Evolutionary conservation across 2,888 invertebrate species (phyloP).

Genomic region (Rhimphoctona megacephalus): DNA sequence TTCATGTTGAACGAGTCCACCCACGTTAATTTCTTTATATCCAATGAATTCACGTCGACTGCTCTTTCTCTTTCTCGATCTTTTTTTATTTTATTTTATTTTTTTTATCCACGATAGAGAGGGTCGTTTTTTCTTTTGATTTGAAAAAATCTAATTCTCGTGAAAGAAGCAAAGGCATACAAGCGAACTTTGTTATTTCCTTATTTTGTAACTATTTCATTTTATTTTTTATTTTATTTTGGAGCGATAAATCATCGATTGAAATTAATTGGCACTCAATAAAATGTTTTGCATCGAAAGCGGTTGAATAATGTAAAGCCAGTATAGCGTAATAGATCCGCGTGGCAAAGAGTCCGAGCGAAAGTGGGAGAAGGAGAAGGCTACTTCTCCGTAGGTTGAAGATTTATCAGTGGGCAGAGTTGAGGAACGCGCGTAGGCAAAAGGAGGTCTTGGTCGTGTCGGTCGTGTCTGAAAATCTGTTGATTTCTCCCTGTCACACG

Average conservation of each 20-base stretch:
- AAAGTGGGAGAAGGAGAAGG: conserved; percentile 33
- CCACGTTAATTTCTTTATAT: conserved; percentile 67
- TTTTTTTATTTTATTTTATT: conserved; percentile 25
- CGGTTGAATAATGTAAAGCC: conserved; percentile 56
- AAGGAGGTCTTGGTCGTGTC: conserved; percentile 76
- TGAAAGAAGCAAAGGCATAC: conserved; percentile 23
- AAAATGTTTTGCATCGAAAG: conserved; percentile 63
- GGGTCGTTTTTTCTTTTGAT: conserved; percentile 15
- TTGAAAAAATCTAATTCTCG: conserved; percentile 34
- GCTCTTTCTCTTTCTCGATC: conserved; percentile 32
- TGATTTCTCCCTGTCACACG: conserved; percentile 66
- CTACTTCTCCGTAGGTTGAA: conserved; percentile 72
- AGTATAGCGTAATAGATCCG: conserved; percentile 51
- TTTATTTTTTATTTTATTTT: conserved; percentile 43
- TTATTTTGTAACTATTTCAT: conserved; percentile 17
- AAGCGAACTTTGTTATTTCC: conserved; percentile 3
- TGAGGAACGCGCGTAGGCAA: conserved; percentile 76
- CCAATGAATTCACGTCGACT: conserved; percentile 55
- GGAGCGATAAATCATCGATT: conserved; percentile 54
- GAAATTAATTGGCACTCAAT: conserved; percentile 59
- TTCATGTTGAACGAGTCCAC: conserved; percentile 65
- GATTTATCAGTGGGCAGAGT: conserved; percentile 71
- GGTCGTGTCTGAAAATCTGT: conserved; percentile 74
- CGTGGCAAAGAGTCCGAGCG: conserved; percentile 35
- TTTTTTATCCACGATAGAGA: conserved; percentile 31